These are phyloP conservation scores for Cephus pygmeus DNA, from an alignment of 2,888 invertebrate genomes.

Conservation along the genomic window DNA sequence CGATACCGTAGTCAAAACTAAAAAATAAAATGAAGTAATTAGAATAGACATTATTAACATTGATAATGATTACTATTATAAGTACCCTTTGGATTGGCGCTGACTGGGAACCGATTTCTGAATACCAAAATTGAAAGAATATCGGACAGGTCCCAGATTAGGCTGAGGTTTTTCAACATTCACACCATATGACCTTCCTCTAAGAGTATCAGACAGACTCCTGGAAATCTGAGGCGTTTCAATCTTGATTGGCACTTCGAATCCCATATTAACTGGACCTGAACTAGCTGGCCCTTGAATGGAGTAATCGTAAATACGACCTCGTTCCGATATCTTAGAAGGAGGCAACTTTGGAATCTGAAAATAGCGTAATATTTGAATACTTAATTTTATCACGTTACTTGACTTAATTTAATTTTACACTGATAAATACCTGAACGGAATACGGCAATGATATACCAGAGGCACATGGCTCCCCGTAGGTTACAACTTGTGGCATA, in stretches of 20 bases:
- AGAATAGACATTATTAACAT: neutral
- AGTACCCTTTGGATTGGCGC: neutral
- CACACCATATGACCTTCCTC: slow-evolving; percentile 30
- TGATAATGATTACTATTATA: neutral
- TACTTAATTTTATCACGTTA: neutral
- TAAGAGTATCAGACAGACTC: slow-evolving; percentile 18
- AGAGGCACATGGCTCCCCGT: slow-evolving; percentile 34
- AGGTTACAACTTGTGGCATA: slow-evolving; percentile 34
- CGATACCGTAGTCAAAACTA: neutral
- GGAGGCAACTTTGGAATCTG: neutral
- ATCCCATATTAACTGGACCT: neutral
- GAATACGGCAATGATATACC: slow-evolving; percentile 27
- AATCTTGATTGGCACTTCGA: slow-evolving; percentile 19
- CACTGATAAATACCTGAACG: slow-evolving; percentile 32
- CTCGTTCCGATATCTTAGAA: neutral
- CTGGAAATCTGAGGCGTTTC: slow-evolving; percentile 14
- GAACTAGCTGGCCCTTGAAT: slow-evolving; percentile 20
- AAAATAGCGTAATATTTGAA: neutral
- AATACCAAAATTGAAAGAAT: slow-evolving; percentile 7
- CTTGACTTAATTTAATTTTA: neutral
- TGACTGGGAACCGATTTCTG: slow-evolving; percentile 4
- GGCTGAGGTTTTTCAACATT: slow-evolving; percentile 22
- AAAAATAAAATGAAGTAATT: neutral
- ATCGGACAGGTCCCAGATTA: neutral
- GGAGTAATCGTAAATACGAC: slow-evolving; percentile 28